These are phyloP conservation scores for Eristalinus sepulchralis DNA, from an alignment of 2,888 invertebrate genomes.

Conservation along the genomic window DNA sequence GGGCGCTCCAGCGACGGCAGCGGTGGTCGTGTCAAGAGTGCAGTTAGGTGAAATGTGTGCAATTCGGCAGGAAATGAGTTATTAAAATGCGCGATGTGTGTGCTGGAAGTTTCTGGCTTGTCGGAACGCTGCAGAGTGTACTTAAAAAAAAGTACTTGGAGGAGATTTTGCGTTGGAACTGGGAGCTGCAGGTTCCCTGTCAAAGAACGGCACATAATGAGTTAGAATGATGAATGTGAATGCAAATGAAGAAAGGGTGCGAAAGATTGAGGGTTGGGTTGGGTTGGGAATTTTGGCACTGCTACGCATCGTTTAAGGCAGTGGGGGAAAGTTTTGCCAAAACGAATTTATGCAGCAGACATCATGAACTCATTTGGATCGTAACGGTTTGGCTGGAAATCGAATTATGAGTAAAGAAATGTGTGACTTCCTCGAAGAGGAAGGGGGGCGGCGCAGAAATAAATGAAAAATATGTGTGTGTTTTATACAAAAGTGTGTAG, in stretches of 20 bases:
- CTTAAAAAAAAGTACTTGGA: not conserved
- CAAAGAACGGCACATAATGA: not conserved
- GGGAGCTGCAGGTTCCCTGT: not conserved
- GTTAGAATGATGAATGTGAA: not conserved
- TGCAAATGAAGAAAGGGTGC: not conserved
- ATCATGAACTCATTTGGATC: not conserved
- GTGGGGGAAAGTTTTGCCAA: not conserved
- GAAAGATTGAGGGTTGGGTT: not conserved
- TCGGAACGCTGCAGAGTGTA: not conserved
- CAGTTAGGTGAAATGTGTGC: constrained; percentile 27
- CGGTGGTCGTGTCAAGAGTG: not conserved
- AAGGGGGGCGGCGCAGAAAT: too few species aligned
- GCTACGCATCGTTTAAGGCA: not conserved
- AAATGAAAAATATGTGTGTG: too few species aligned
- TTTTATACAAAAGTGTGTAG: too few species aligned
- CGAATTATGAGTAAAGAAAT: too few species aligned
- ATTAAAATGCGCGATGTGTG: constrained; percentile 51
- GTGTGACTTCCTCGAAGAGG: too few species aligned
- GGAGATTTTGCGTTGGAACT: not conserved
- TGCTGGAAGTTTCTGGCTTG: constrained; percentile 24
- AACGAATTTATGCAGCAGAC: not conserved
- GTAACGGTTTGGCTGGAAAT: not conserved
- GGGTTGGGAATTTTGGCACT: not conserved
- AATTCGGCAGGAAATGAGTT: constrained; percentile 37
- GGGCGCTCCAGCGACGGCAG: not conserved